Evolutionary conservation across 2,797 vertebrate species (phyloP).

Genomic region (Morus bassanus): DNA sequence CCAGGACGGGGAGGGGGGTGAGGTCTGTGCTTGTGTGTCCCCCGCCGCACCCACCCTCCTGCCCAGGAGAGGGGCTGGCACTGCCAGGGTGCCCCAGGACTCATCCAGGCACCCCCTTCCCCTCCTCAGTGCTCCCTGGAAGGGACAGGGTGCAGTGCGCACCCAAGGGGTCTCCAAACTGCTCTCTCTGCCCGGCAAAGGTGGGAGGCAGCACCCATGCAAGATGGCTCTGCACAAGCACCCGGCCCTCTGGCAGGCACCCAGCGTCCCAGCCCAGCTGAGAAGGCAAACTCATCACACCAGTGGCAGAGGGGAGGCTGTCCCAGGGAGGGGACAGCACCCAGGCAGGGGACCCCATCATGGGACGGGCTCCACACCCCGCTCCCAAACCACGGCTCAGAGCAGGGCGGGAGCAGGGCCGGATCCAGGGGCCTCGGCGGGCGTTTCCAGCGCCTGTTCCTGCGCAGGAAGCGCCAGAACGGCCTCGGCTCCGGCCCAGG

Average conservation of each 20-base stretch:
- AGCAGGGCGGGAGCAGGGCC: neutral
- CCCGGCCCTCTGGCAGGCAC: neutral
- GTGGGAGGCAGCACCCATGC: neutral
- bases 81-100: neutral
- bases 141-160: rapidly evolving
- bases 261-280: neutral
- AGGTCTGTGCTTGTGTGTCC: neutral
- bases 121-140: neutral
- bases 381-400: rapidly evolving
- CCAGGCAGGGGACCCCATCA: neutral
- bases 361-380: rapidly evolving
- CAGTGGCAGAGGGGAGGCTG: rapidly evolving
- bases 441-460: constrained; percentile 47
- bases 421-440: neutral
- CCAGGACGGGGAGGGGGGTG: rapidly evolving
- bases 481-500: constrained; percentile 13
- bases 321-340: neutral
- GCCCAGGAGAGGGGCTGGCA: neutral
- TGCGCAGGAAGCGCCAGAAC: constrained; percentile 36
- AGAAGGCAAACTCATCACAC: neutral
- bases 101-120: neutral
- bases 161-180: neutral
- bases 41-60: neutral
- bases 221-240: neutral
- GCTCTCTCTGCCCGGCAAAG: neutral